Conservation (phyloP, 2,113 vertebrate species). For the Scomber japonicus region DNA sequence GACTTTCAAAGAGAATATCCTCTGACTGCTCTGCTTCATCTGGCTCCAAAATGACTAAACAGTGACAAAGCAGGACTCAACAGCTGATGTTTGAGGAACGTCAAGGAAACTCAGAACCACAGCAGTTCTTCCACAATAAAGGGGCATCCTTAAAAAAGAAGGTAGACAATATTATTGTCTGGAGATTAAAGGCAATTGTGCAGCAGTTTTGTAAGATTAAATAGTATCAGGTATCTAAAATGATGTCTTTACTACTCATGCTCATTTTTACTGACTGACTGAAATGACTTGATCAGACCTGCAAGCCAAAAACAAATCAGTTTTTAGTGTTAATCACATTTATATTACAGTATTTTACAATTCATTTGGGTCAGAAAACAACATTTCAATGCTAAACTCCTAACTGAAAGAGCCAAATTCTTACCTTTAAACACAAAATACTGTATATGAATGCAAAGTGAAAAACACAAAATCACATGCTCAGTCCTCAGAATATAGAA, state of each 20-base stretch:
- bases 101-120: conserved; percentile 32
- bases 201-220: neutral
- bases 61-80: conserved; percentile 60
- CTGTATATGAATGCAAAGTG: neutral
- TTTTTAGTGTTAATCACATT: no score
- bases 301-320: no score
- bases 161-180: neutral
- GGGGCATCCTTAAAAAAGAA: neutral
- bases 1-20: conserved; percentile 53
- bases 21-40: conserved; percentile 49
- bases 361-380: neutral
- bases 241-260: neutral
- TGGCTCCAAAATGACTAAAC: conserved; percentile 62
- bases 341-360: no score
- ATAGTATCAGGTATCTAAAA: neutral
- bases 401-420: neutral
- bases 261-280: neutral
- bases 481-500: no score
- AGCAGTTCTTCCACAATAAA: conserved; percentile 28
- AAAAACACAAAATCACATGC: no score
- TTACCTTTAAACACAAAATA: neutral
- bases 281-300: neutral
- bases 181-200: neutral
- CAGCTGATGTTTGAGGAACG: conserved; percentile 54
- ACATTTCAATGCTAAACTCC: neutral